Conservation (phyloP, 2,888 invertebrate species). For the Melikaiella ostensackeni region DNA sequence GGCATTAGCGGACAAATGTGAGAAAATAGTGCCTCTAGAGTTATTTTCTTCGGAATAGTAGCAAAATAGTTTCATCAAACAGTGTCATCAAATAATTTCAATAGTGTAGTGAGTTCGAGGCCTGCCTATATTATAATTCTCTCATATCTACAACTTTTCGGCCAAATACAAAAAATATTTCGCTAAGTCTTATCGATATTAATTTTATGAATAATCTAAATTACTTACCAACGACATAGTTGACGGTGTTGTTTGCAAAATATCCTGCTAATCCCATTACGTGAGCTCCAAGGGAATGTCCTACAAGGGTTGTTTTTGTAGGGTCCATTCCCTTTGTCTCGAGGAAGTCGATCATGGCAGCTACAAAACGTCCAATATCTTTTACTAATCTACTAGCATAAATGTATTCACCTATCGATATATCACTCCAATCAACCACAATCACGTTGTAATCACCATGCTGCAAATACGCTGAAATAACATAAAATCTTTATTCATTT, state of each 20-base stretch:
- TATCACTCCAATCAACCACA: constrained; percentile 67
- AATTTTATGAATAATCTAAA: constrained; percentile 22
- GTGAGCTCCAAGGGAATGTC: constrained; percentile 72
- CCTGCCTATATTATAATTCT: too few species aligned
- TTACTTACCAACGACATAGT: constrained; percentile 65
- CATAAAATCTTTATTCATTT: constrained; percentile 9
- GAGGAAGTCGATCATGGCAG: constrained; percentile 66
- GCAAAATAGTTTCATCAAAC: too few species aligned
- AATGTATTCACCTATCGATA: constrained; percentile 55
- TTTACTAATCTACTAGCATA: constrained; percentile 59
- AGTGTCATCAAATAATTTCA: too few species aligned
- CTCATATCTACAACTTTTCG: too few species aligned
- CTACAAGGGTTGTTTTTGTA: constrained; percentile 60
- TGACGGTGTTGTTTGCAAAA: constrained; percentile 51
- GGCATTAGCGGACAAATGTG: too few species aligned
- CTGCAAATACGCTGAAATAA: constrained; percentile 61
- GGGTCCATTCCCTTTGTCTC: constrained; percentile 56
- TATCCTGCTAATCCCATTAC: constrained; percentile 66
- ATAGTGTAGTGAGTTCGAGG: too few species aligned
- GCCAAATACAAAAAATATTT: too few species aligned
- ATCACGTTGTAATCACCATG: constrained; percentile 67
- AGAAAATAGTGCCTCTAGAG: too few species aligned
- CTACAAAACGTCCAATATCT: constrained; percentile 57
- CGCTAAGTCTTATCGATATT: too few species aligned
- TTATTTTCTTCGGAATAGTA: too few species aligned